Conservation (phyloP, 1,140 invertebrate species). For the Drosophila punjabiensis region DNA sequence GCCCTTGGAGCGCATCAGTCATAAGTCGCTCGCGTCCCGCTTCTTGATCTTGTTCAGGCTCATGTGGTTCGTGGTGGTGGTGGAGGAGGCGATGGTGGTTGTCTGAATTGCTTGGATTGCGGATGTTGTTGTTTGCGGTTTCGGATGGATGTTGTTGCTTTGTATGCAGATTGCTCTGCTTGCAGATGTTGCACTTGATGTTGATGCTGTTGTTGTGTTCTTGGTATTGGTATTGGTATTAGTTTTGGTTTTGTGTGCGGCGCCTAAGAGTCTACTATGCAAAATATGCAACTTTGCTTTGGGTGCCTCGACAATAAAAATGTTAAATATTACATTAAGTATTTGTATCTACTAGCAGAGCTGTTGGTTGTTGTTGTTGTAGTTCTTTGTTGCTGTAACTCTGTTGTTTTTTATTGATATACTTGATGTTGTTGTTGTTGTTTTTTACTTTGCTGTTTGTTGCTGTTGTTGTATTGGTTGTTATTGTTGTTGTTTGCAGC, state of each 20-base stretch:
- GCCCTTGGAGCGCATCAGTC: slow-evolving; percentile 82
- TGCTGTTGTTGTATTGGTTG: slow-evolving; percentile 42
- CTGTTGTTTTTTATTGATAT: slow-evolving; percentile 48
- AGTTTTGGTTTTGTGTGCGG: slow-evolving; percentile 58
- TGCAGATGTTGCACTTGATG: slow-evolving; percentile 48
- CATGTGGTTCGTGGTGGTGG: slow-evolving; percentile 77
- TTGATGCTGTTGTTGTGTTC: slow-evolving; percentile 49
- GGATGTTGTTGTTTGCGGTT: slow-evolving; percentile 29
- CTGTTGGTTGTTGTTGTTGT: slow-evolving; percentile 28
- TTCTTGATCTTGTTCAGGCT: slow-evolving; percentile 85
- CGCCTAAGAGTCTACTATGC: slow-evolving; percentile 77
- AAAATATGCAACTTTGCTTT: slow-evolving; percentile 64
- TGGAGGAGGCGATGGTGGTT: slow-evolving; percentile 55
- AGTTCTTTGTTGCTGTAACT: slow-evolving; percentile 44
- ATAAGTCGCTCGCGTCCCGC: slow-evolving; percentile 85
- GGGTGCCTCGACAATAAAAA: slow-evolving; percentile 67
- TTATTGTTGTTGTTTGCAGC: slow-evolving; percentile 46
- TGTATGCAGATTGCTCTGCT: slow-evolving; percentile 23
- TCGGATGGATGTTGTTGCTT: slow-evolving; percentile 20
- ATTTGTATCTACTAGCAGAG: slow-evolving; percentile 66
- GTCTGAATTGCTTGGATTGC: slow-evolving; percentile 50
- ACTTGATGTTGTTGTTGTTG: slow-evolving; percentile 35
- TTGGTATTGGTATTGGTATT: slow-evolving; percentile 29
- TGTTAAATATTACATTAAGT: slow-evolving; percentile 45
- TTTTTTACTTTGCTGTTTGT: slow-evolving; percentile 24